Evolutionary conservation across 2,888 invertebrate genomes (phyloP), one percentile per base, ranked within the genome.

Genomic region (Norana najaformis): DNA sequence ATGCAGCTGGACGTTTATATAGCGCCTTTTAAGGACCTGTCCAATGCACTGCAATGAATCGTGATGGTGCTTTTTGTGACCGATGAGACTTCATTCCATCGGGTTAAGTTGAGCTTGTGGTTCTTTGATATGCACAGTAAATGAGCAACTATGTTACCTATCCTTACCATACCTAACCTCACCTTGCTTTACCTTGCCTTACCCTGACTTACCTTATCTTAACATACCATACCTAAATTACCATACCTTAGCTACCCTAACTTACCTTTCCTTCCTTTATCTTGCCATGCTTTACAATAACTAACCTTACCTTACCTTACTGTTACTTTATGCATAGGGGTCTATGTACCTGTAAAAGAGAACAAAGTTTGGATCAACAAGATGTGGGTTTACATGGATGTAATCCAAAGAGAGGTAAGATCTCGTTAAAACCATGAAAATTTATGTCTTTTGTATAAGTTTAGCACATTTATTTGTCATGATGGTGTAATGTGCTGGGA

Each of bases 271-370:
- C 23, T 53, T 53, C 53, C 23, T 23, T 53, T 53, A 18, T 53
- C 53, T 53, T 53, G 53, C 16, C 23, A 18, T 53, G 18, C 53
- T 53, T 16, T 18, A 53, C 23, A 23, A 53, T 23, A 18, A 53
- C 16, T 23, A 53, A 23, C 16, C 16, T 53, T 53, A 23, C 23
- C 53, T 53, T 16, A 18, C 23, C 35, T 23, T 6, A 85, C 36
- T 85, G 35, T 23, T 85, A 37, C 85, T 85, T 85, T 85, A 85
- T 8, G 18, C 35, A 35, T 85, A 85, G 85, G 85, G 35, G 37
- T 85, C 85, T 85, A 85, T 14, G 85, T 85, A 35, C 85, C 85
- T 85, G 85, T 85, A 36, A 30, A 36, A 36, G 85, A 85, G 36
- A 85, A 85, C 35, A 37, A 36, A 2, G 37, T 85, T 35, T 85